Base-by-base conservation (phyloP, 2,888 invertebrate genomes). In the Acleris emargana region DNA sequence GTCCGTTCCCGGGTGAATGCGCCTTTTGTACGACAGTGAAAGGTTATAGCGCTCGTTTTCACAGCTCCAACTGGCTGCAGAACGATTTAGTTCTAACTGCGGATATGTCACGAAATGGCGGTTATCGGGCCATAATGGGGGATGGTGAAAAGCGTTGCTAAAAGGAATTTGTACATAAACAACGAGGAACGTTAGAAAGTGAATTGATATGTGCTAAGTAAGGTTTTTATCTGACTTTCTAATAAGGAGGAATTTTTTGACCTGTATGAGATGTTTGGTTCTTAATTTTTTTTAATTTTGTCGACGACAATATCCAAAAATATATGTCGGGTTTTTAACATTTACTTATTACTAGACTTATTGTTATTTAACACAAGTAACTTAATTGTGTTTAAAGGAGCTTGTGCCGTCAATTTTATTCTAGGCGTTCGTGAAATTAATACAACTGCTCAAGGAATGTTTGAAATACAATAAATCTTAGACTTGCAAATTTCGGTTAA, bases 1-100 rank as follows among this genome's bases (percentile, higher is more conserved):
- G 86, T 79, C 80, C 79, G 79, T 86, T 88, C 86, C 75, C 87
- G 86, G 82, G 77, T 84, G 81, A 87, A 80, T 84, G 87, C 75
- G 76, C 76, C 86, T 84, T 89, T 90, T 89, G 89, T 88, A 81
- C 76, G 82, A 80, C 87, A 82, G 71, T 84, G 86, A 86, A 90
- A 89, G 87, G 89, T 88, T 88, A 88, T 89, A 86, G 86, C 79
- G 88, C 86, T 82, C 86, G 86, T 88, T 89, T 89, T 88, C 85
- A 89, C 83, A 86, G 84, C 79, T 84, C 85, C 28, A 16, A 55
- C 22, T 50, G 25, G 50, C 49, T 58, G 47, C 18, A 20, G 28
- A 76, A 73, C 75, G 79, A 84, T 84, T 84, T 85, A 83, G 81
- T 80, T 81, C 82, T 82, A 84, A 85, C 58, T 20, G 47, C 42